Evolutionary conservation across 2,113 vertebrate species (phyloP).

Genomic region (Corapipo altera): DNA sequence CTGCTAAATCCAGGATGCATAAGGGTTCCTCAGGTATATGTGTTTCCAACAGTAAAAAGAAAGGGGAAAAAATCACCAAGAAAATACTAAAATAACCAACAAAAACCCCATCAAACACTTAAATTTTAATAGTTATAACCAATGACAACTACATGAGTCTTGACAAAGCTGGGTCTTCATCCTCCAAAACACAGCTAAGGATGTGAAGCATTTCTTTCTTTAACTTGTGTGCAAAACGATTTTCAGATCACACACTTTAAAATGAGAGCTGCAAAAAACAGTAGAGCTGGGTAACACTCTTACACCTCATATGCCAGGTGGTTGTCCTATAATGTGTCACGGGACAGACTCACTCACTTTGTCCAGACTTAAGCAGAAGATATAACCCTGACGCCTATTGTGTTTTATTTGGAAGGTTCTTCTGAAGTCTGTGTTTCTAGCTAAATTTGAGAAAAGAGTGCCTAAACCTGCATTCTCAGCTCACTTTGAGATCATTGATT

Average conservation of each 20-base stretch:
- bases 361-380: background rate
- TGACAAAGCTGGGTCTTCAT: background rate
- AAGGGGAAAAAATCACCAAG: rapidly evolving
- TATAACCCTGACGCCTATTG: background rate
- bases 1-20: background rate
- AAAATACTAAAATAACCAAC: background rate
- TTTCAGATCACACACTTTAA: background rate
- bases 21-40: background rate
- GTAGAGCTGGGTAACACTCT: background rate
- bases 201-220: background rate
- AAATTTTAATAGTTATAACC: background rate
- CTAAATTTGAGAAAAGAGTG: background rate
- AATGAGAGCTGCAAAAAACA: background rate
- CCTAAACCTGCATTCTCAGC: background rate
- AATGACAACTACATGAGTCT: background rate
- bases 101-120: rapidly evolving
- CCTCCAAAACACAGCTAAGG: background rate
- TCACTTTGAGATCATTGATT: background rate
- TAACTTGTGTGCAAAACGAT: background rate
- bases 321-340: no score
- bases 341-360: background rate
- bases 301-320: background rate
- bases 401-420: background rate
- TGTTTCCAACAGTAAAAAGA: background rate
- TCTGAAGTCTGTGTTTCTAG: background rate